These are phyloP conservation scores for Potamilus streckersoni DNA, from an alignment of 1,140 invertebrate species.

Conservation along the genomic window DNA sequence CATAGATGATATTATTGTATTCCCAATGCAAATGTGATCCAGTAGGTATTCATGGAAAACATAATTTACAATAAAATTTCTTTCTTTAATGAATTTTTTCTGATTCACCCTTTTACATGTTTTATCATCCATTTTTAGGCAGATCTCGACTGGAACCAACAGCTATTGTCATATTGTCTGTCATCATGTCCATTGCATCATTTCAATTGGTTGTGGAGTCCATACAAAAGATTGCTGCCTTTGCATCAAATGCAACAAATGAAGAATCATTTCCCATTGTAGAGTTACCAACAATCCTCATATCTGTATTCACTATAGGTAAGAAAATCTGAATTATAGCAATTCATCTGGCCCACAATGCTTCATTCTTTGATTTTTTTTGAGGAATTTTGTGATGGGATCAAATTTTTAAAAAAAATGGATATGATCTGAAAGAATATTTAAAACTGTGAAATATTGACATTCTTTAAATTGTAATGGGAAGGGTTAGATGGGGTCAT, in stretches of 20 bases:
- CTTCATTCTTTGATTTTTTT: background rate
- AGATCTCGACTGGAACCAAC: slow-evolving; percentile 69
- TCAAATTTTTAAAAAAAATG: background rate
- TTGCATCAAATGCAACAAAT: slow-evolving; percentile 27
- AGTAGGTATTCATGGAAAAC: too few species aligned
- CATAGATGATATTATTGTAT: too few species aligned
- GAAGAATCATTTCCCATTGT: slow-evolving; percentile 32
- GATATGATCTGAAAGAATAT: too few species aligned
- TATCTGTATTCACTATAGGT: slow-evolving; percentile 65
- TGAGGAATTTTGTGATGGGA: background rate
- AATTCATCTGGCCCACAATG: background rate
- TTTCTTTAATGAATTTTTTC: too few species aligned
- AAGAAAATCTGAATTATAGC: slow-evolving; percentile 10
- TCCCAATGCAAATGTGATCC: too few species aligned
- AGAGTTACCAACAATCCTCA: slow-evolving; percentile 62
- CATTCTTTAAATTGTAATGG: too few species aligned
- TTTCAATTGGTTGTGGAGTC: slow-evolving; percentile 69
- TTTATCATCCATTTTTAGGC: slow-evolving; percentile 39
- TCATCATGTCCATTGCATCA: slow-evolving; percentile 71
- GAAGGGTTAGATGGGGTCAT: background rate
- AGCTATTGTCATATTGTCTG: slow-evolving; percentile 68
- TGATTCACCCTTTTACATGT: too few species aligned
- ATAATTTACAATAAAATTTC: too few species aligned
- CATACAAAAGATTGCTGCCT: slow-evolving; percentile 52
- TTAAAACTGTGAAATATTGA: background rate